These are phyloP conservation scores for Glaucomys volans DNA, from an alignment of 2,113 vertebrate genomes.

Conservation along the genomic window DNA sequence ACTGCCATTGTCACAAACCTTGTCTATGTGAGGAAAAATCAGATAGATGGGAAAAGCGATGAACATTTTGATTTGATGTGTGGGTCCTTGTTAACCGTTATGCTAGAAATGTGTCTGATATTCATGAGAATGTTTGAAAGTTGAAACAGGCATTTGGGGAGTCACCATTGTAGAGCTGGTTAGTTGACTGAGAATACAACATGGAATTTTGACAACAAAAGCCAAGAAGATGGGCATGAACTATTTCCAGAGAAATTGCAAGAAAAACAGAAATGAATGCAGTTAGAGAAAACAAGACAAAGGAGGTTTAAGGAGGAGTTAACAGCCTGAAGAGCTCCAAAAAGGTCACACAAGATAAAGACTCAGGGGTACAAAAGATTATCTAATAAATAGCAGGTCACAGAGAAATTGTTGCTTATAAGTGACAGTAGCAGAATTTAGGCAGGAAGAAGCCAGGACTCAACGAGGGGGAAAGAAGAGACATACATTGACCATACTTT, in stretches of 20 bases:
- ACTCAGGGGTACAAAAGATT: not conserved
- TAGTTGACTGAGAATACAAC: not conserved
- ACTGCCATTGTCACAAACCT: not conserved
- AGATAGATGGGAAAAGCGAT: not conserved
- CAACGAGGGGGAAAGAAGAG: not conserved
- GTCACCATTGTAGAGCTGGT: not conserved
- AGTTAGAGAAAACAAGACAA: not conserved
- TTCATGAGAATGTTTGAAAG: not conserved
- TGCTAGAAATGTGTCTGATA: not conserved
- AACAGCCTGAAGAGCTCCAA: not conserved
- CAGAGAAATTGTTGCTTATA: not conserved
- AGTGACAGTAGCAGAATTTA: not conserved
- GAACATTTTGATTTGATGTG: not conserved
- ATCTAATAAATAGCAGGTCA: not conserved
- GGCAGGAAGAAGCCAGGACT: not conserved
- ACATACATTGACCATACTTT: not conserved
- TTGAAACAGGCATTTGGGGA: not conserved
- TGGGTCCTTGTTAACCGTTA: not conserved
- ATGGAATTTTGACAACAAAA: not conserved
- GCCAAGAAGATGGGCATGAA: not conserved
- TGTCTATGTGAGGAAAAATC: not conserved
- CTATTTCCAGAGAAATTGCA: not conserved
- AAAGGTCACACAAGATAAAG: not conserved
- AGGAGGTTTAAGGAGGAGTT: not conserved
- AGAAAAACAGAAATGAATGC: conserved; percentile 12